Evolutionary conservation across 2,113 vertebrate species (phyloP).

Genomic region (Scomber scombrus): DNA sequence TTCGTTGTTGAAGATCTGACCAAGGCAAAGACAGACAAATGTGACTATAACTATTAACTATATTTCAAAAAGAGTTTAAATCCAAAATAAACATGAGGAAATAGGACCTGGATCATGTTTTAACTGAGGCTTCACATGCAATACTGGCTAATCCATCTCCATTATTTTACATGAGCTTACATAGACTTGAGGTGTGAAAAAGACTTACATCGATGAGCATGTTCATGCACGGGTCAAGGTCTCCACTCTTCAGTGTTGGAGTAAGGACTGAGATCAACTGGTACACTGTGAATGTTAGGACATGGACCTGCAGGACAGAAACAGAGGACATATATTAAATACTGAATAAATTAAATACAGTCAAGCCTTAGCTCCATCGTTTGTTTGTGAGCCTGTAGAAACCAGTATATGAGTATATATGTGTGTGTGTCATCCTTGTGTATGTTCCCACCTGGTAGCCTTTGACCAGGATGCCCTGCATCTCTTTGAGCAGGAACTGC

Average conservation of each 20-base stretch:
- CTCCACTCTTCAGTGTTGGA: constrained; percentile 87
- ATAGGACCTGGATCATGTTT: background rate
- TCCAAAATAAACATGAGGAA: background rate
- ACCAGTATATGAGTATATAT: background rate
- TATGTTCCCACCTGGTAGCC: constrained; percentile 92
- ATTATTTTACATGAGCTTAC: background rate
- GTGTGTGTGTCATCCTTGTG: background rate
- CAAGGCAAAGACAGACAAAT: too few species aligned
- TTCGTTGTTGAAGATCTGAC: constrained; percentile 95
- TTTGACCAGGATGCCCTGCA: constrained; percentile 90
- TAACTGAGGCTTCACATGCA: too few species aligned
- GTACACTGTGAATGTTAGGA: constrained; percentile 94
- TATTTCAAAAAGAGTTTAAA: too few species aligned
- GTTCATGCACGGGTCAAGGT: constrained; percentile 92
- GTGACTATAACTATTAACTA: too few species aligned
- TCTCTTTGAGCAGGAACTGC: constrained; percentile 93
- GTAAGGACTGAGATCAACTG: constrained; percentile 89
- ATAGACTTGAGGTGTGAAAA: too few species aligned
- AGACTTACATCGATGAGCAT: constrained; percentile 88
- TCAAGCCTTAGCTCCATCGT: background rate
- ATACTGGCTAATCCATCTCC: too few species aligned
- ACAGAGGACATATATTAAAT: background rate
- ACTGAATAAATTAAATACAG: too few species aligned
- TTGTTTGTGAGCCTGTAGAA: background rate
- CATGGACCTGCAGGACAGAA: constrained; percentile 88